A percentile compares a stretch with the other conserved stretches of the same genome.
Evolutionary conservation across 2,888 invertebrate genomes (phyloP).

Genomic region (Poecilus cupreus): DNA sequence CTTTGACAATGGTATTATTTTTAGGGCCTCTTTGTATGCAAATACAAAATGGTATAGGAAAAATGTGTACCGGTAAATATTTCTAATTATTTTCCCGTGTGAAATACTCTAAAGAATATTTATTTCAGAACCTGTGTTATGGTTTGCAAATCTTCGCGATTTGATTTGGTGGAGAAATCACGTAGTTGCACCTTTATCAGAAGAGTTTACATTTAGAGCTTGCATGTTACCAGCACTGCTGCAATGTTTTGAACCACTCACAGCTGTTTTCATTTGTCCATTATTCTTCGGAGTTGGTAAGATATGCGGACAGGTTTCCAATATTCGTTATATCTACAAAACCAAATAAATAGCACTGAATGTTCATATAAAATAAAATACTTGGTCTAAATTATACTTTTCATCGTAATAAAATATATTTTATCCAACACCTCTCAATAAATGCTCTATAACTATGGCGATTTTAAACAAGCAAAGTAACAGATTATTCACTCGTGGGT

Average conservation of each 20-base stretch:
- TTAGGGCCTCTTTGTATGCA: slow-evolving; percentile 89
- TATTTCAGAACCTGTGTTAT: slow-evolving; percentile 80
- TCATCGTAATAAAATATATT: too few relatives aligned
- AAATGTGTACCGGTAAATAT: slow-evolving; percentile 79
- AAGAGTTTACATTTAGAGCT: slow-evolving; percentile 96
- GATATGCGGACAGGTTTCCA: slow-evolving; percentile 60
- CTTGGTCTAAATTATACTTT: too few relatives aligned
- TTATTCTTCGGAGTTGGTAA: slow-evolving; percentile 92
- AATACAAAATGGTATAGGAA: slow-evolving; percentile 80
- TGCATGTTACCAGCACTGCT: slow-evolving; percentile 95
- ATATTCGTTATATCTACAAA: too few relatives aligned
- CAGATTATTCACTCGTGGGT: too few relatives aligned
- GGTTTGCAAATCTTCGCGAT: slow-evolving; percentile 83
- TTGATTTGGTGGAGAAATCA: slow-evolving; percentile 92
- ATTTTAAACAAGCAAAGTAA: too few relatives aligned
- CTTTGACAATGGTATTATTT: slow-evolving; percentile 87
- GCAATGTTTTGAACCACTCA: slow-evolving; percentile 85
- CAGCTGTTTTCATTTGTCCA: slow-evolving; percentile 89
- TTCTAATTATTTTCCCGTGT: not conserved
- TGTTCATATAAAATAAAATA: too few relatives aligned
- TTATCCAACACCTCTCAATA: too few relatives aligned
- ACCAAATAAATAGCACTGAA: too few relatives aligned
- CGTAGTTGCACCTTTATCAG: slow-evolving; percentile 93
- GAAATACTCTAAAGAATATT: not conserved
- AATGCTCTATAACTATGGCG: too few relatives aligned